A percentile compares a stretch with the other conserved stretches of the same genome.
Conservation (phyloP, 2,113 vertebrate species). For the Carollia perspicillata region DNA sequence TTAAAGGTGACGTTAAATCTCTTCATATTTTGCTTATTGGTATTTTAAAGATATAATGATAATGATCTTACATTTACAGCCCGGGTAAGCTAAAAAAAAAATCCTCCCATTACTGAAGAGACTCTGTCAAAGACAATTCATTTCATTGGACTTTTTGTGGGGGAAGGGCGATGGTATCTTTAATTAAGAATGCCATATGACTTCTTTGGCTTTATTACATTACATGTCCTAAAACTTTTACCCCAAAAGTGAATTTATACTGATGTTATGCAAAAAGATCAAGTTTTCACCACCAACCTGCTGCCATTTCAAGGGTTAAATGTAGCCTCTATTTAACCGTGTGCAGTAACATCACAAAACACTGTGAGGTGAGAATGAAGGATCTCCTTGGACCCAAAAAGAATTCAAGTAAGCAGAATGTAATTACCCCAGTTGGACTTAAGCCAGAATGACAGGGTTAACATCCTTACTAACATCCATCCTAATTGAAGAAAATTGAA, state of each 20-base stretch:
- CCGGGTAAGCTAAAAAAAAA: slow-evolving; percentile 41
- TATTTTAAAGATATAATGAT: slow-evolving; percentile 74
- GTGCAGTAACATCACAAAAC: not conserved
- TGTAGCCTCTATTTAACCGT: not conserved
- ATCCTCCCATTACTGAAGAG: slow-evolving; percentile 37
- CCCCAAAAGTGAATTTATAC: slow-evolving; percentile 17
- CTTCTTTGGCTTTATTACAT: slow-evolving; percentile 50
- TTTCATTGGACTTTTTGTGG: not conserved
- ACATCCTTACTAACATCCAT: slow-evolving; percentile 63
- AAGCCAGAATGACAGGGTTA: slow-evolving; percentile 65
- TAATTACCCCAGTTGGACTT: slow-evolving; percentile 58
- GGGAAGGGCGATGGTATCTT: not conserved
- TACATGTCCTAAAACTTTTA: slow-evolving; percentile 54
- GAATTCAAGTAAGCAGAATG: slow-evolving; percentile 64
- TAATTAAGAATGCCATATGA: slow-evolving; percentile 27
- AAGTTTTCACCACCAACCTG: not conserved
- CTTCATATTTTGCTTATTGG: slow-evolving; percentile 73
- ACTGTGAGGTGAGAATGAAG: slow-evolving; percentile 40
- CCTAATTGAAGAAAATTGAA: slow-evolving; percentile 76
- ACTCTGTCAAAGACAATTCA: slow-evolving; percentile 60
- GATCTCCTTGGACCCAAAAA: slow-evolving; percentile 43
- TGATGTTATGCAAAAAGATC: not conserved
- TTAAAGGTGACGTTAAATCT: slow-evolving; percentile 76
- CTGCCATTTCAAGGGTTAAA: not conserved
- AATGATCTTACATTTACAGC: slow-evolving; percentile 67